Conservation (phyloP, 2,888 invertebrate genomes). For the Sesia bembeciformis region DNA sequence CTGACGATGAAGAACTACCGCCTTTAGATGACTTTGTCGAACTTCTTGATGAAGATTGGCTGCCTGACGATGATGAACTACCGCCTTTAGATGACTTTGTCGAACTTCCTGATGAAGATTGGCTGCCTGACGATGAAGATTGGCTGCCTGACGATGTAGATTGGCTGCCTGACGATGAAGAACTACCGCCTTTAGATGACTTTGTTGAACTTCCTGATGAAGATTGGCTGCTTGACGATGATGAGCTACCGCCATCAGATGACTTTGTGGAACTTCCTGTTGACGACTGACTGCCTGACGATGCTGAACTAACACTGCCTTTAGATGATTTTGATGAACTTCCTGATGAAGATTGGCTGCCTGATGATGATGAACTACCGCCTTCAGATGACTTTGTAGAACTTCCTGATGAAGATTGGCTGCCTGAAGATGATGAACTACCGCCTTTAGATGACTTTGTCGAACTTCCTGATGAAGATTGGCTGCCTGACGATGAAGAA, state of each 20-base stretch:
- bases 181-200: background rate
- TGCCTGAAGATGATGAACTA: background rate
- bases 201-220: background rate
- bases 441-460: background rate
- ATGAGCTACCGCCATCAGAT: background rate
- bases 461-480: background rate
- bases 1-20: background rate
- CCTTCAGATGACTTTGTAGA: background rate
- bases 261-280: background rate
- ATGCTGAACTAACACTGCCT: background rate
- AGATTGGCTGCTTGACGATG: background rate
- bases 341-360: background rate
- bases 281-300: background rate
- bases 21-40: no score
- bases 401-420: background rate
- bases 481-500: background rate
- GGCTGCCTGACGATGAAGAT: background rate
- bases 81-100: background rate
- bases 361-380: background rate
- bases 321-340: background rate
- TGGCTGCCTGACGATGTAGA: background rate
- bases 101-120: background rate
- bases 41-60: background rate
- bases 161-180: background rate
- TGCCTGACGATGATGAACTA: background rate